These are phyloP conservation scores for Sinohyriopsis cumingii DNA, from an alignment of 2,888 invertebrate genomes.

Conservation along the genomic window DNA sequence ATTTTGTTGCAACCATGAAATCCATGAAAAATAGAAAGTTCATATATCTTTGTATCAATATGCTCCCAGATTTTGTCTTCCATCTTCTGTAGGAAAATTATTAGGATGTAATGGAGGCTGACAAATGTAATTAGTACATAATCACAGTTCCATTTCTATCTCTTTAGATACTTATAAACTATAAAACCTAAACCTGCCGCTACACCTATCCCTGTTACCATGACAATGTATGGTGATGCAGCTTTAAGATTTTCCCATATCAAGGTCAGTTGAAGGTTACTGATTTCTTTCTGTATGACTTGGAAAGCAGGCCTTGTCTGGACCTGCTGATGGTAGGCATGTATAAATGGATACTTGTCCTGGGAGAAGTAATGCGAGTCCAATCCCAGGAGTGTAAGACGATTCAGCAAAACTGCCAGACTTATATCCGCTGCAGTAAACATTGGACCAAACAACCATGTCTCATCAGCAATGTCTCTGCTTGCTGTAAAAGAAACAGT, in stretches of 20 bases:
- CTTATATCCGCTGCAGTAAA: slow-evolving; percentile 63
- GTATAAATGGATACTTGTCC: slow-evolving; percentile 48
- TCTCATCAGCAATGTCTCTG: slow-evolving; percentile 41
- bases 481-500: slow-evolving; percentile 30
- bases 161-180: slow-evolving; percentile 37
- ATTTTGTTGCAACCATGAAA: no score
- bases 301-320: slow-evolving; percentile 46
- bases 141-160: neutral
- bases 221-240: slow-evolving; percentile 49
- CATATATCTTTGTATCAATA: neutral
- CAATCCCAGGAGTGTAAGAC: slow-evolving; percentile 56
- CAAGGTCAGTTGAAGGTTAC: slow-evolving; percentile 51
- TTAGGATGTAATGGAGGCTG: neutral
- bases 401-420: slow-evolving; percentile 51
- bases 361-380: slow-evolving; percentile 48
- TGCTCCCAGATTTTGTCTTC: neutral
- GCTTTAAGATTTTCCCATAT: slow-evolving; percentile 57
- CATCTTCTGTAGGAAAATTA: neutral
- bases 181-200: slow-evolving; percentile 38
- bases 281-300: slow-evolving; percentile 49
- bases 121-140: neutral
- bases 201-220: slow-evolving; percentile 42
- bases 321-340: slow-evolving; percentile 50
- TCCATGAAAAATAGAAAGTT: neutral
- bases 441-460: slow-evolving; percentile 60